phyloP scores from a whole-genome alignment of 2,113 vertebrate species.

The Tragelaphus buxtoni region DNA sequence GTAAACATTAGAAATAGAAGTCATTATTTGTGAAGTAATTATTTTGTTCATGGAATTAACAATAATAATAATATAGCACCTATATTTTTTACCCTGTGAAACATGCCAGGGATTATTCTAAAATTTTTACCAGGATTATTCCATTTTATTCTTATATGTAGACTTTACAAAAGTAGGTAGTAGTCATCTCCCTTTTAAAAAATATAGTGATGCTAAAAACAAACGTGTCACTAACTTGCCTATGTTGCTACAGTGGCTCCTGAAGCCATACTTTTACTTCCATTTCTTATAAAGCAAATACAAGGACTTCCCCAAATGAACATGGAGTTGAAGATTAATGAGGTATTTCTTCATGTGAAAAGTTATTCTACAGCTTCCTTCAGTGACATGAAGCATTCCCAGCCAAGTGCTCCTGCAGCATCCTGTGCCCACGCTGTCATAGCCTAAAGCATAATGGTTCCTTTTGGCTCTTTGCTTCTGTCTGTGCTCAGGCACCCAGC shows the following conservation, averaged over 20 bases:
- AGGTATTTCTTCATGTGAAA: not conserved
- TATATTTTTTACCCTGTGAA: not conserved
- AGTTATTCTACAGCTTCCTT: not conserved
- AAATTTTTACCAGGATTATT: not conserved
- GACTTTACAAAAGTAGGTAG: not conserved
- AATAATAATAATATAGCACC: not conserved
- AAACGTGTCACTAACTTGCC: not conserved
- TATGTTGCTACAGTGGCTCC: not conserved
- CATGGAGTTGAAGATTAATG: not conserved
- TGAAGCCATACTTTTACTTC: not conserved
- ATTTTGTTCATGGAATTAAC: not conserved
- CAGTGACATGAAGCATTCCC: not conserved
- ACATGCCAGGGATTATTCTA: not conserved
- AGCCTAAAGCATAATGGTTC: not conserved
- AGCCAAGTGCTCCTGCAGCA: not conserved
- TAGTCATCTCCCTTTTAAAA: not conserved
- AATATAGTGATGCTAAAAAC: not conserved
- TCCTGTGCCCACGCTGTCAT: rapidly evolving
- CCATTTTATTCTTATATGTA: not conserved
- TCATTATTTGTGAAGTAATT: not conserved
- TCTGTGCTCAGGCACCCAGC: not conserved
- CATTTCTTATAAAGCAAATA: not conserved
- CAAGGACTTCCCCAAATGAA: not conserved
- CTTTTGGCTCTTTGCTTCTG: not conserved
- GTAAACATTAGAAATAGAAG: not conserved